Percentiles rank a stretch among this genome's conserved stretches.
These are phyloP conservation scores for Phrynocephalus vlangalii DNA, from an alignment of 2,797 vertebrate genomes.

Conservation along the genomic window DNA sequence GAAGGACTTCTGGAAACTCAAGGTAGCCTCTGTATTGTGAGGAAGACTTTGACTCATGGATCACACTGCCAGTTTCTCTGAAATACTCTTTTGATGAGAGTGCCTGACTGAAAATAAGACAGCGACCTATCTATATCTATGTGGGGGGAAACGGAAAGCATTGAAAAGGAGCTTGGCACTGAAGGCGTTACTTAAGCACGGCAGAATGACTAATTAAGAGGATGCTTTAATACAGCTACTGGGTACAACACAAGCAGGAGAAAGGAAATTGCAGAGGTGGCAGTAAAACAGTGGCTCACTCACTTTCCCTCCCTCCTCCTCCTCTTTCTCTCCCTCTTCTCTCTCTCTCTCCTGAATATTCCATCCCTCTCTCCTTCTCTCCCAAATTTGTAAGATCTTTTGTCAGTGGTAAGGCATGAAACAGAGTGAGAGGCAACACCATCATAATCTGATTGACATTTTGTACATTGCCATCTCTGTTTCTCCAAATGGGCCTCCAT, in stretches of 20 bases:
- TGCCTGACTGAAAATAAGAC: constrained; percentile 24
- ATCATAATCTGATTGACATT: neutral
- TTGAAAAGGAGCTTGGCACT: constrained; percentile 24
- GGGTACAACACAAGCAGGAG: constrained; percentile 31
- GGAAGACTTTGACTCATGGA: neutral
- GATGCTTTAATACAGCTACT: constrained; percentile 33
- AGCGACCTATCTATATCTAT: constrained; percentile 22
- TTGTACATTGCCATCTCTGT: neutral
- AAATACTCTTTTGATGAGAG: neutral
- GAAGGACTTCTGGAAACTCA: constrained; percentile 9
- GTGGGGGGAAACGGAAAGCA: constrained; percentile 33
- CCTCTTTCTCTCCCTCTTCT: no score
- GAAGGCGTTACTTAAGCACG: constrained; percentile 28
- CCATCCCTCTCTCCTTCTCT: neutral
- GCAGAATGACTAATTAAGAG: constrained; percentile 40
- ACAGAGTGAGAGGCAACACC: neutral
- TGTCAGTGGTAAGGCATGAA: neutral
- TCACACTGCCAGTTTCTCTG: neutral
- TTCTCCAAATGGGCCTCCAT: neutral
- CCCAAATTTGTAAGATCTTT: constrained; percentile 12
- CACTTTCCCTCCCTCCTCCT: neutral
- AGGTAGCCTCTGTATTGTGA: neutral
- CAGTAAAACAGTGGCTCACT: constrained; percentile 10
- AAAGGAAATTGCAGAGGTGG: constrained; percentile 39
- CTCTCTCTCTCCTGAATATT: no score